Base-by-base conservation (phyloP, 2,113 vertebrate genomes). In the Cichladusa arquata region DNA sequence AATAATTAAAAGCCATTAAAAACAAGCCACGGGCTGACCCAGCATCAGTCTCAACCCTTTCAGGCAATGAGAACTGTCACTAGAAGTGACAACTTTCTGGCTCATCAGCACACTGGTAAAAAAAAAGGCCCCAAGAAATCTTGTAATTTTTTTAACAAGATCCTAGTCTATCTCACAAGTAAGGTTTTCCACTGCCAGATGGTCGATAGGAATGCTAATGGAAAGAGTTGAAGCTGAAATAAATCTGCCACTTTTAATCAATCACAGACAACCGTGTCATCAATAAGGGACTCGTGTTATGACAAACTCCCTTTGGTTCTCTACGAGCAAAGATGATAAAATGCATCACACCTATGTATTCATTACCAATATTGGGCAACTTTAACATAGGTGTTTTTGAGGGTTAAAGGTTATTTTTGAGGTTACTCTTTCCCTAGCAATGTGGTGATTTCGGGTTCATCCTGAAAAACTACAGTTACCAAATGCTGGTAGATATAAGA, bases 241-340 rank as follows among this genome's bases (percentile, higher is more conserved):
- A 98, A 97, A 98, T 94, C 96, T 97, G 97, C 95, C 97, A 97
- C 93, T 96, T 98, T 64, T 95, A 97, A 98, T 98, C 97, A 96
- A 97, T 98, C 97, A 96, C 84, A 93, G 91, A 80, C 87, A 94
- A 96, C 89, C 12, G 26, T 93, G 92, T 94, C 96, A 97, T 97
- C 96, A 92, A 96, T 95, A 96, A 92, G 57, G 26, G 34, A 77
- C 60, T 93, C 5, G 0, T 86, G 92, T 93, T 96, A 94, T 86
- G 94, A 96, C 86, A 96, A 95, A 90, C 62, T 94, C 93, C 90
- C 62, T 96, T 90, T 87, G 56, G 67, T 69, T 92, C 19, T 6
- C 65, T 70, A 79, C 81, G 81, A 94, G 88, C 42, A 47, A 81
- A 96, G 70, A 2, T 95, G 81, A 95, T 90, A 88, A 85, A 96